Evolutionary conservation across 2,888 invertebrate genomes (phyloP), one percentile per base, ranked within the genome.

Genomic region (Idaea dimidiata): DNA sequence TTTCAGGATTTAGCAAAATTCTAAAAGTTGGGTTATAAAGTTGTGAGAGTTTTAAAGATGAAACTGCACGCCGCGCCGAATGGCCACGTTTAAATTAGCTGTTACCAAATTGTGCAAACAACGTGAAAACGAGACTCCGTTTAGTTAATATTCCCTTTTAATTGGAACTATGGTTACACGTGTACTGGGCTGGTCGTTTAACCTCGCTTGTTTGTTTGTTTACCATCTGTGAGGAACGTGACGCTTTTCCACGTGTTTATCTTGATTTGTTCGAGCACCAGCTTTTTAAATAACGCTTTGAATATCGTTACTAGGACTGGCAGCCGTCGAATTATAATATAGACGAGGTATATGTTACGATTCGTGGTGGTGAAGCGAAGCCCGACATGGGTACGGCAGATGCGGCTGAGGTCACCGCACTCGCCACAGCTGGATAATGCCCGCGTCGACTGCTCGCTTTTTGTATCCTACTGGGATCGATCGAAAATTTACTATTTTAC

Each of bases 361-460:
- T 82, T 82, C 79, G 80, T 81, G 73, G 76, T 79, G 72, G 78
- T 79, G 79, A 81, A 80, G 79, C 76, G 82, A 79, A 81, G 80
- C 75, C 82, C 74, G 73, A 74, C 82, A 72, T 70, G 67, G 74
- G 65, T 70, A 73, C 82, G 84, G 88, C 88, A 87, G 88, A 87
- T 87, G 88, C 80, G 81, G 74, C 75, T 62, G 84, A 79, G 88
- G 89, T 89, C 89, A 88, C 81, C 87, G 89, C 86, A 78, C 89
- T 76, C 87, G 80, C 71, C 82, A 84, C 87, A 86, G 87, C 86
- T 88, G 88, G 84, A 76, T 82, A 82, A 79, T 81, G 75, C 76
- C 43, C 43, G 43, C 14, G 10, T 32, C 76, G 76, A 75, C 66
- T 73, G 77, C 72, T 76, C 78, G 83, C 77, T 86, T 89, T 88